Evolutionary conservation across 2,888 invertebrate species (phyloP).

Genomic region (Chrysolina americana): DNA sequence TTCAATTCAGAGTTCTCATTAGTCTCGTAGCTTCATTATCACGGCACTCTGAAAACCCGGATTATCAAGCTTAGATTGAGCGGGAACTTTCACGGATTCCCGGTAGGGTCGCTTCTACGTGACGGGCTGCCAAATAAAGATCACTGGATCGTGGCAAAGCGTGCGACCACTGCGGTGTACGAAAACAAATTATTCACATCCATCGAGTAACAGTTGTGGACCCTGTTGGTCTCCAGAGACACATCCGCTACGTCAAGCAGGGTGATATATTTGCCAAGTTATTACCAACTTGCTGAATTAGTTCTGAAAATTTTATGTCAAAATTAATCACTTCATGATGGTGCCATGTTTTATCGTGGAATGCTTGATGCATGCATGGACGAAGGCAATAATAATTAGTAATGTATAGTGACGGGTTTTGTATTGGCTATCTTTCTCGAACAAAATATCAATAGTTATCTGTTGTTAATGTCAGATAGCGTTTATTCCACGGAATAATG

Average conservation of each 20-base stretch:
- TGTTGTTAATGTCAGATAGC: neutral
- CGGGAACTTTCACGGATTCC: constrained; percentile 1
- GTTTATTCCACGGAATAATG: neutral
- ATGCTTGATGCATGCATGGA: neutral
- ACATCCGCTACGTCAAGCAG: constrained; percentile 50
- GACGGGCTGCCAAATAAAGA: constrained; percentile 32
- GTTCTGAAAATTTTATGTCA: constrained; percentile 49
- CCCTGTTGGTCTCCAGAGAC: constrained; percentile 48
- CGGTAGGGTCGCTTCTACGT: constrained; percentile 6
- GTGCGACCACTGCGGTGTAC: constrained; percentile 38
- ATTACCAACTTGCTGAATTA: constrained; percentile 51
- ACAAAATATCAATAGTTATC: too few species aligned
- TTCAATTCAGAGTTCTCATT: too few species aligned
- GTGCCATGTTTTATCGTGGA: neutral
- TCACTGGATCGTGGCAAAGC: constrained; percentile 32
- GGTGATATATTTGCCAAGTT: constrained; percentile 52
- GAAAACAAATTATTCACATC: constrained; percentile 44
- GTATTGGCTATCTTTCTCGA: too few species aligned
- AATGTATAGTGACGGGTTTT: too few species aligned
- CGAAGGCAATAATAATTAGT: too few species aligned
- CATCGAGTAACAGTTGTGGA: constrained; percentile 51
- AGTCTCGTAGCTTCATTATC: too few species aligned
- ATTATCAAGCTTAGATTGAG: neutral
- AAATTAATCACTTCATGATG: constrained; percentile 42
- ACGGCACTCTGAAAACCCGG: too few species aligned